Evolutionary conservation across 2,888 invertebrate genomes (phyloP), one percentile per base, ranked within the genome.

Genomic region (Amblyjoppa proteus): DNA sequence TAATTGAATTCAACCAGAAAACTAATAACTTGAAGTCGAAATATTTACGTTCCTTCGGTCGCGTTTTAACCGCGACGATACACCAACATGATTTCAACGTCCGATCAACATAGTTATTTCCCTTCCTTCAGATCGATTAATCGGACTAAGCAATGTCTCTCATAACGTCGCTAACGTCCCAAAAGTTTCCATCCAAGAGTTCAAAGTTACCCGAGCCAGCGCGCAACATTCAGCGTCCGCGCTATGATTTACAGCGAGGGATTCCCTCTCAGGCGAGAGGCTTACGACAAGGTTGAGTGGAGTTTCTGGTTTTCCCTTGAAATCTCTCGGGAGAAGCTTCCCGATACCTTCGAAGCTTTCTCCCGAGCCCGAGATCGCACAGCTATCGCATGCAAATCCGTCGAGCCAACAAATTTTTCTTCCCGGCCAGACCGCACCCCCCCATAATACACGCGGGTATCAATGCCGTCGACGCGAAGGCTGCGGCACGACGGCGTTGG

Each of bases 361-460:
- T 25, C 51, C 69, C 58, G 4, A 38, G 25, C 34, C 51, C 38
- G 38, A 53, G n/a, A 51, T 34, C 38, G 61, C 25, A 38, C n/a
- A 61, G 56, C 70, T 73, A 76, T 83, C 38, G 38, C 71, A 83
- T 82, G 82, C 71, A 77, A 83, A 83, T 83, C 82, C 70, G 77
- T 76, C 77, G 77, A 82, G 75, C 73, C 73, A 83, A 74, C 74
- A 83, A 83, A 83, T 69, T 79, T 79, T 68, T 79, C 74, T 79
- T 78, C 53, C 20, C 45, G 20, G 34, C 58, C 69, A 20, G 31
- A 28, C 53, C 45, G n/a, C 49, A 49, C 13, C 45, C 70, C 70
- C 38, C 68, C 53, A 64, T 56, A 56, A 56, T 56, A 56, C 56
- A 56, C 25, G 25, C 13, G 28, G 11, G 25, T 28, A 28, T 28